Evolutionary conservation across 2,797 vertebrate genomes (phyloP).

Genomic region (Rachycentron canadum): DNA sequence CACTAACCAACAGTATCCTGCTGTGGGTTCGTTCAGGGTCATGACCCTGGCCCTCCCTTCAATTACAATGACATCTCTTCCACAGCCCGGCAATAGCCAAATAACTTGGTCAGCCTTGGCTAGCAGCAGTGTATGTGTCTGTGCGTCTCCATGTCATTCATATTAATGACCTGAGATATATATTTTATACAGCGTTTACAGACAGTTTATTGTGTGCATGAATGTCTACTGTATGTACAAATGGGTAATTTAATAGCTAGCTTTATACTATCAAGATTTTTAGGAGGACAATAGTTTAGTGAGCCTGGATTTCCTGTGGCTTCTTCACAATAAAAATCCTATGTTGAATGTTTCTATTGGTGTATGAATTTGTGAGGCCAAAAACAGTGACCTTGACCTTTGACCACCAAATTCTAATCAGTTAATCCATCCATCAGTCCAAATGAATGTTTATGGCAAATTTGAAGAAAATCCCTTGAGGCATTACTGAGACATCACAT

Average conservation of each 20-base stretch:
- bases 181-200: background rate
- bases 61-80: slow-evolving; percentile 74
- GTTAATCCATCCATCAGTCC: too few species aligned
- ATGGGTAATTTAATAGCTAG: background rate
- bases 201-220: background rate
- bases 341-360: background rate
- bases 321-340: background rate
- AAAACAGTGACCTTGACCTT: too few species aligned
- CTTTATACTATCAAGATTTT: background rate
- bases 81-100: slow-evolving; percentile 64
- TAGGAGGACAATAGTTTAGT: background rate
- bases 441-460: too few species aligned
- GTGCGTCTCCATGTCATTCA: slow-evolving; percentile 39
- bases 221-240: background rate
- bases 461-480: too few species aligned
- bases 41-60: slow-evolving; percentile 70
- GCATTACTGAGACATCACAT: too few species aligned
- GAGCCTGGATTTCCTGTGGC: background rate
- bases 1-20: slow-evolving; percentile 76
- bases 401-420: too few species aligned
- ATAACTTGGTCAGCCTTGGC: slow-evolving; percentile 66
- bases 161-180: slow-evolving; percentile 32
- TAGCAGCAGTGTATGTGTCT: slow-evolving; percentile 48
- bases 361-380: too few species aligned
- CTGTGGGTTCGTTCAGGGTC: slow-evolving; percentile 70